Conservation (phyloP, 2,888 invertebrate genomes). For the Laothoe populi region DNA sequence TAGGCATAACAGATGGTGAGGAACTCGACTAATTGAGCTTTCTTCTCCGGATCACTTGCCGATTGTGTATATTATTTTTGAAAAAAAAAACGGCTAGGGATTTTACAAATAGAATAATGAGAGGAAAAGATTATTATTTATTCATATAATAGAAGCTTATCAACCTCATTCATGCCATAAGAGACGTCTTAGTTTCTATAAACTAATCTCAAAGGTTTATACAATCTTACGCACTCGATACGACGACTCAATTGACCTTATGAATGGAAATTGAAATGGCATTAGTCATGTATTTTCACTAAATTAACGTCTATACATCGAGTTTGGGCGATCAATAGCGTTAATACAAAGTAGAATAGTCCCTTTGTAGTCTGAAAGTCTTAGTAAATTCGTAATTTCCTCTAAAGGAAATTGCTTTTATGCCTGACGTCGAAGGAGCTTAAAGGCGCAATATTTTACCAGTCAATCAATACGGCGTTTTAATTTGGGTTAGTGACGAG, state of each 20-base stretch:
- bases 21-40: too few relatives aligned
- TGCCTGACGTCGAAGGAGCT: conserved; percentile 44
- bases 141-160: not conserved
- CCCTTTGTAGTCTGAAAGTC: conserved; percentile 53
- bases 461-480: conserved; percentile 33
- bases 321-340: conserved; percentile 44
- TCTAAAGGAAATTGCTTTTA: conserved; percentile 69
- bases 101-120: too few relatives aligned
- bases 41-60: too few relatives aligned
- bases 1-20: too few relatives aligned
- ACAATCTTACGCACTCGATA: not conserved
- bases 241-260: not conserved
- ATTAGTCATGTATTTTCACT: conserved; percentile 8
- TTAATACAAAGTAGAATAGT: conserved; percentile 50
- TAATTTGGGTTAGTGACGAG: conserved; percentile 34
- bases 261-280: not conserved
- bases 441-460: conserved; percentile 39
- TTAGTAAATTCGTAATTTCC: conserved; percentile 69
- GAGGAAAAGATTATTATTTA: too few relatives aligned
- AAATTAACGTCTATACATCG: conserved; percentile 28
- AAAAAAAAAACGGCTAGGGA: too few relatives aligned
- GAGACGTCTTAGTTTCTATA: not conserved
- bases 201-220: not conserved
- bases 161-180: not conserved
- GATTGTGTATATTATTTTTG: too few relatives aligned